Evolutionary conservation across 2,113 vertebrate species (phyloP), one percentile per base, ranked within the genome.

Genomic region (Myotis brandtii): DNA sequence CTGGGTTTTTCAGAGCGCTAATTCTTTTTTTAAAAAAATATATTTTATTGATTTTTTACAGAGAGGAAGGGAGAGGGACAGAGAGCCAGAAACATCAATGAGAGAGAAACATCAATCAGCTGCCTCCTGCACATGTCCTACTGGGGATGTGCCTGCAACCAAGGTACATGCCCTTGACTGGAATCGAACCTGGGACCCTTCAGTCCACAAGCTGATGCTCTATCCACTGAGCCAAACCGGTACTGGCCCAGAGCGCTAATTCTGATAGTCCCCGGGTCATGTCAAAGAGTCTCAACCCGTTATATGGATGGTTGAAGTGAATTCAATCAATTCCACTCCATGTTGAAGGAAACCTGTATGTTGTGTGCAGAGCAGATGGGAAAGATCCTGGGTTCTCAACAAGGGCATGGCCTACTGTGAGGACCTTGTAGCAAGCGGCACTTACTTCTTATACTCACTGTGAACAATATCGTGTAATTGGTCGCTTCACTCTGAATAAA

Each of bases 391-490:
- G n/a, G 6, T 52, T 37, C 25, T 0, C 77, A 17, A 21, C 2
- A 27, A 5, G 9, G 16, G 18, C 56, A 18, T 17, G 11, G 64
- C 32, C 64, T 5, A 46, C 6, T 18, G 54, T 52, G 43, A 67
- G 86, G 52, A 66, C 54, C 43, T n/a, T 17, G 76, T 37, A 95
- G 80, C 52, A 46, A 82, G 64, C 25, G 32, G 54, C 82, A 98
- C 97, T 98, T 98, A 98, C 98, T 98, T 98, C 73, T 79, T n/a
- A 99, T 97, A 96, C 89, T 95, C 95, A 99, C 95, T 96, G 97
- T 97, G 96, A 99, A 98, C 72, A 95, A 75, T 84, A 98, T 27
- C 14, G 98, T 98, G 72, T 97, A 98, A 85, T 95, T 98, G 91
- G 30, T 13, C 0, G 52, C 97, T 96, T 90, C 59, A 2, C 89